phyloP scores from a whole-genome alignment of 2,888 invertebrate genomes.

The Reticulitermes lucifugus region DNA sequence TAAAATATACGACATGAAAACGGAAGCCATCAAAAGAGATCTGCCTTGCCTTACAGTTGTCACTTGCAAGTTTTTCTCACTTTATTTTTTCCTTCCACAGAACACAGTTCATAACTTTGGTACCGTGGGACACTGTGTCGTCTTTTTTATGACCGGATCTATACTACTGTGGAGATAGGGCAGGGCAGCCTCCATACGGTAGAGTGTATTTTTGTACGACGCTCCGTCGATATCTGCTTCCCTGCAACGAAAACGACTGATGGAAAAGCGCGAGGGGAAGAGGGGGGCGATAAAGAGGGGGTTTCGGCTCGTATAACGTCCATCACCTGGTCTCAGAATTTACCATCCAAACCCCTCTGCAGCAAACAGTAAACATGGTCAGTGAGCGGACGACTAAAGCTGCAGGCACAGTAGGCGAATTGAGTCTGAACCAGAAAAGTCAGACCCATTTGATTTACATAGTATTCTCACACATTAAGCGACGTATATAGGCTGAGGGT shows the following conservation, averaged over 20 bases:
- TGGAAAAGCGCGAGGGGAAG: not conserved
- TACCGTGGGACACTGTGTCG: not conserved
- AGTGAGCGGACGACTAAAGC: too few relatives aligned
- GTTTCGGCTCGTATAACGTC: not conserved
- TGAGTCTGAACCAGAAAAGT: too few relatives aligned
- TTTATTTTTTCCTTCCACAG: not conserved
- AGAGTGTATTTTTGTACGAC: not conserved
- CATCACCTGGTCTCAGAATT: not conserved
- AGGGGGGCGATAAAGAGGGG: too few relatives aligned
- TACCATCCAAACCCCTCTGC: not conserved
- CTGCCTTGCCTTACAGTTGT: not conserved
- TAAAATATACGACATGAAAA: not conserved
- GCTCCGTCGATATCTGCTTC: slow-evolving; percentile 9
- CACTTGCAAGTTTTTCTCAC: not conserved
- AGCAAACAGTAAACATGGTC: too few relatives aligned
- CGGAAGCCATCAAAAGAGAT: slow-evolving; percentile 23
- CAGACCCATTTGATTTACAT: too few relatives aligned
- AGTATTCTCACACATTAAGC: too few relatives aligned
- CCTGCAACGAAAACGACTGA: not conserved
- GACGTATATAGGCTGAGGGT: too few relatives aligned
- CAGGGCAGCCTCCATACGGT: not conserved
- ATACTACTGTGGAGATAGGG: not conserved
- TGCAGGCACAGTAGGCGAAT: too few relatives aligned
- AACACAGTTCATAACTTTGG: not conserved
- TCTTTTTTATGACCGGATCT: not conserved